Evolutionary conservation across 2,888 invertebrate species (phyloP).

Genomic region (Platycheirus albimanus): DNA sequence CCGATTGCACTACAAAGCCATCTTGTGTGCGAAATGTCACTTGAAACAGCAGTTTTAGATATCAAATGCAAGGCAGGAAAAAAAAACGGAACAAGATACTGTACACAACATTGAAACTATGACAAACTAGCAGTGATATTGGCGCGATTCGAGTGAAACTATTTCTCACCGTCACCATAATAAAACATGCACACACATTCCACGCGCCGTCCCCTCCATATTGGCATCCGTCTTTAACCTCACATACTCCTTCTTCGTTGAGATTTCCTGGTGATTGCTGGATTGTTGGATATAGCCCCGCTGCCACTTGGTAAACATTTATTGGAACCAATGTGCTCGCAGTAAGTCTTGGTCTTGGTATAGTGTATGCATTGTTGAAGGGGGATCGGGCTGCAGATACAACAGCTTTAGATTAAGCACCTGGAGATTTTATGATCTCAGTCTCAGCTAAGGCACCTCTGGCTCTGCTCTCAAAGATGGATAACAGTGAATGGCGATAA

Average conservation of each 20-base stretch:
- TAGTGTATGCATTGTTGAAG: background rate
- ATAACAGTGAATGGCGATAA: slow-evolving; percentile 72
- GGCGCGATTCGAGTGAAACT: slow-evolving; percentile 69
- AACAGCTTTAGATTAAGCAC: slow-evolving; percentile 71
- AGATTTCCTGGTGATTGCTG: slow-evolving; percentile 72
- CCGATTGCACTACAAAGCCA: slow-evolving; percentile 49
- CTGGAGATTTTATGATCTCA: slow-evolving; percentile 73
- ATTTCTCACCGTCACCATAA: slow-evolving; percentile 71
- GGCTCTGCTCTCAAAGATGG: slow-evolving; percentile 65
- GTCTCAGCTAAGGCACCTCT: slow-evolving; percentile 62
- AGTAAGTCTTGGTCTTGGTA: slow-evolving; percentile 23
- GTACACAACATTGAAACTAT: slow-evolving; percentile 62
- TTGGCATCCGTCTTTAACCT: slow-evolving; percentile 59
- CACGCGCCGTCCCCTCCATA: slow-evolving; percentile 46
- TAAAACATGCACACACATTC: slow-evolving; percentile 70
- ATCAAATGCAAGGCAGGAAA: slow-evolving; percentile 13
- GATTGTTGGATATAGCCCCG: slow-evolving; percentile 19
- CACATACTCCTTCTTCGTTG: slow-evolving; percentile 56
- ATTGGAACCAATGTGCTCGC: slow-evolving; percentile 55
- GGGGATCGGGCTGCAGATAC: slow-evolving; percentile 23
- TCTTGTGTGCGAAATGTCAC: slow-evolving; percentile 64
- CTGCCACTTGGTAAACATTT: slow-evolving; percentile 50
- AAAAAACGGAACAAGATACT: slow-evolving; percentile 59
- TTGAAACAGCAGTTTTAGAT: slow-evolving; percentile 49
- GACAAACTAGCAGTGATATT: slow-evolving; percentile 71